These are phyloP conservation scores for Pardalotus punctatus DNA, from an alignment of 2,113 vertebrate genomes.

Conservation along the genomic window DNA sequence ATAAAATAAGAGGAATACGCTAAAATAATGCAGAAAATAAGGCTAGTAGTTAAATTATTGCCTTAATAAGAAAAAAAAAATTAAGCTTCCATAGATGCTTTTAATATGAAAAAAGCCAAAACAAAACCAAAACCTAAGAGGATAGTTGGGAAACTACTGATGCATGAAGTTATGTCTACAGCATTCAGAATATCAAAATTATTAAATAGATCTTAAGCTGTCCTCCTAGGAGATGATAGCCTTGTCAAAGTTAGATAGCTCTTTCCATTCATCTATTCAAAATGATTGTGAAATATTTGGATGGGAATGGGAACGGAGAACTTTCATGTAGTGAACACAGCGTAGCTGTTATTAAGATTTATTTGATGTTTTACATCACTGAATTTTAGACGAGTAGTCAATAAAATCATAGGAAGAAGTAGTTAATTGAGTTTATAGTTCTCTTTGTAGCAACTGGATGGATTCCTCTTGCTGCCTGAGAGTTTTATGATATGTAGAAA, in stretches of 20 bases:
- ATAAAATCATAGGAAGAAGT: not conserved
- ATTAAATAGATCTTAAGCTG: not conserved
- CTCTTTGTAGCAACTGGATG: not conserved
- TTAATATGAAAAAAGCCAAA: not conserved
- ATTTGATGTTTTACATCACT: conserved; percentile 15
- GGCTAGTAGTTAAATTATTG: not conserved
- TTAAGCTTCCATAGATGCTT: not conserved
- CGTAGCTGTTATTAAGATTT: conserved; percentile 3
- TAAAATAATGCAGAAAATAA: not conserved
- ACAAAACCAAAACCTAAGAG: not conserved
- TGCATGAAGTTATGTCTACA: not conserved
- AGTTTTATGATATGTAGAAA: not conserved
- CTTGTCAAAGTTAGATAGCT: not conserved
- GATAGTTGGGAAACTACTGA: not conserved
- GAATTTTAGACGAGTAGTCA: not conserved
- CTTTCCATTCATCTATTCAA: not conserved
- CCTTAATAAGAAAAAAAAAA: not conserved
- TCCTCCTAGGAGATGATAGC: not conserved
- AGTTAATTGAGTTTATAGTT: conserved; percentile 2
- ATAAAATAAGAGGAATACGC: not conserved
- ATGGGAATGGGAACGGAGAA: not conserved
- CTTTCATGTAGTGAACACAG: not conserved
- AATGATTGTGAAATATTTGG: not conserved
- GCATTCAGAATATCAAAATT: not conserved
- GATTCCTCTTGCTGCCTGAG: not conserved